Evolutionary conservation across 2,888 invertebrate genomes (phyloP), one percentile per base, ranked within the genome.

Genomic region (Amblyjoppa fuscipennis): DNA sequence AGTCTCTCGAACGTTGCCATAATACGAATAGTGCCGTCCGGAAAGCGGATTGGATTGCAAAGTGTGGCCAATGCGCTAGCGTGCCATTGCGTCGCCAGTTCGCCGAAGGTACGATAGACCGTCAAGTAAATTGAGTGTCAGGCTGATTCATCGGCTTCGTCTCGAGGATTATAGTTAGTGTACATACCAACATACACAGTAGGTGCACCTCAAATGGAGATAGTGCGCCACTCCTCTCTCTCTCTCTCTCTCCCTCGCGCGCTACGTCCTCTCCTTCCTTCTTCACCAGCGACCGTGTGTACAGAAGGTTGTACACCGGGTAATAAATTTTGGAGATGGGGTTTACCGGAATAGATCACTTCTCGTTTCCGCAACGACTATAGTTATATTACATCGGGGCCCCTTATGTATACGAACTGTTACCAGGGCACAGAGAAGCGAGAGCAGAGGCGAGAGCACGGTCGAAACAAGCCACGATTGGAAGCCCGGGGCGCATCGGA

Each of bases 91-190:
- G n/a, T 34, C 41, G 68, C 59, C 45, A 28, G 59, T 20, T 69
- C 41, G 13, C 25, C 66, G 66, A n/a, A 53, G 71, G 31, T 76
- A 51, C 74, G 66, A 81, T 78, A 71, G 73, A 74, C 68, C 61
- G 84, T 84, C 84, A 84, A 68, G 73, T 84, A 84, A 84, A 84
- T 84, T 78, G 84, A 77, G 84, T 78, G 84, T 84, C 84, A 78
- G 74, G 81, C 69, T 84, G 81, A 84, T 81, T 77, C 77, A 84
- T 81, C 69, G 81, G 77, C 41, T 81, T 71, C 73, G 73, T 81
- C 68, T 71, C 77, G 68, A 64, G 41, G 66, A 77, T 74, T 81
- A 73, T 73, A 81, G 81, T 84, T 73, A 81, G 81, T 64, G 79
- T 81, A 77, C 76, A 77, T 76, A 80, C 71, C 77, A 25, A 59